A percentile compares a stretch with the other conserved stretches of the same genome.
phyloP scores from a whole-genome alignment of 2,888 invertebrate genomes.

The Zhuqinia jingwanae region DNA sequence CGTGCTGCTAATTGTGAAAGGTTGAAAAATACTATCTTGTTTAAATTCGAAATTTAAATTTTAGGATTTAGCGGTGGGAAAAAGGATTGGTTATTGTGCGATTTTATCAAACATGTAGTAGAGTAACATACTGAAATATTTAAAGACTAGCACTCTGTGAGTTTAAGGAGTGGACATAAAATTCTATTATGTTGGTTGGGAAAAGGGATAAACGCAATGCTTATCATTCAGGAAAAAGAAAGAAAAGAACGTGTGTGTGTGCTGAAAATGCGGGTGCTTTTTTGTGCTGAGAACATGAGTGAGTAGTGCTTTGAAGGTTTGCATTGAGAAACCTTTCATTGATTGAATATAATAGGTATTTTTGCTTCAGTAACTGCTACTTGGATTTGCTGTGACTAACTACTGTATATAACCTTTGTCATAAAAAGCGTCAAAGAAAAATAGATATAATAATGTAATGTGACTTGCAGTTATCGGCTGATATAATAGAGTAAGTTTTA shows the following conservation, averaged over 20 bases:
- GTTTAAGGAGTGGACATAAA: background rate
- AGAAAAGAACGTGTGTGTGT: background rate
- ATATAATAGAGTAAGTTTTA: background rate
- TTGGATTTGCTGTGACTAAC: background rate
- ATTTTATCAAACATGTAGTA: background rate
- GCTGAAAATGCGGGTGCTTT: constrained; percentile 47
- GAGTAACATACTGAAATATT: background rate
- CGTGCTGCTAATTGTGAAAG: no score
- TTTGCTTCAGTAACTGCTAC: background rate
- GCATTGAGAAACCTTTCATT: background rate
- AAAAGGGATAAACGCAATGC: no score
- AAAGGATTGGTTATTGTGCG: no score
- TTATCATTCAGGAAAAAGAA: background rate
- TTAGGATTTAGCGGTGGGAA: no score
- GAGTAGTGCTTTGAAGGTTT: no score
- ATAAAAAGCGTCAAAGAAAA: background rate
- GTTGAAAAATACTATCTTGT: no score
- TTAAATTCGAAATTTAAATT: no score
- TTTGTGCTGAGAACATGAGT: background rate
- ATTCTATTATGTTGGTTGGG: background rate
- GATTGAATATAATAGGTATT: background rate
- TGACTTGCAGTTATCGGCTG: background rate
- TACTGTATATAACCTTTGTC: background rate
- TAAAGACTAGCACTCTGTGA: background rate
- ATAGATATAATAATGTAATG: background rate